These are phyloP conservation scores for Penaeus chinensis DNA, from an alignment of 1,140 invertebrate genomes.

Conservation along the genomic window DNA sequence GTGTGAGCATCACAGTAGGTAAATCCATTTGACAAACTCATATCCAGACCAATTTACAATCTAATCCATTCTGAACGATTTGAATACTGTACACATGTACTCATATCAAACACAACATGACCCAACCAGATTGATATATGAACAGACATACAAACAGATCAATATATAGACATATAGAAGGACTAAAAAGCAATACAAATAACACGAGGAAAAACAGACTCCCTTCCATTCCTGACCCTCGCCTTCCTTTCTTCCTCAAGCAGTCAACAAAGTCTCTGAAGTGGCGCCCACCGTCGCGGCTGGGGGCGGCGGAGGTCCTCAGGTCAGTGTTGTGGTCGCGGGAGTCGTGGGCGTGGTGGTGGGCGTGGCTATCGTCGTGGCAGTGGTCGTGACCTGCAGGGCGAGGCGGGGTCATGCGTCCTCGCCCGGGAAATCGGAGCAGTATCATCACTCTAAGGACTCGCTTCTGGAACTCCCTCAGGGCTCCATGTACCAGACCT, in stretches of 20 bases:
- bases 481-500: slow-evolving; percentile 39
- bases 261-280: slow-evolving; percentile 7
- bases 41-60: no score
- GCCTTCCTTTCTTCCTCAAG: background rate
- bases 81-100: no score
- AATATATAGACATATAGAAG: no score
- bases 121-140: no score
- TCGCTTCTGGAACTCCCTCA: slow-evolving; percentile 33
- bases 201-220: no score
- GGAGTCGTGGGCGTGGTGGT: slow-evolving; percentile 46
- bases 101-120: no score
- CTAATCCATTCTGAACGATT: no score
- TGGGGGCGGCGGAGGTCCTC: background rate
- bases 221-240: background rate
- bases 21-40: no score
- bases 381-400: slow-evolving; percentile 49
- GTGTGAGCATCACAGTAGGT: no score
- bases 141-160: no score
- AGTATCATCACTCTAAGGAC: slow-evolving; percentile 20
- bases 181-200: no score
- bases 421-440: slow-evolving; percentile 38
- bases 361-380: slow-evolving; percentile 48
- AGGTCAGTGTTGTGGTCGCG: slow-evolving; percentile 36
- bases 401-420: slow-evolving; percentile 8
- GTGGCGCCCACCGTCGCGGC: slow-evolving; percentile 2